phyloP scores from a whole-genome alignment of 2,797 vertebrate genomes.

The Ctenopoma multispine region DNA sequence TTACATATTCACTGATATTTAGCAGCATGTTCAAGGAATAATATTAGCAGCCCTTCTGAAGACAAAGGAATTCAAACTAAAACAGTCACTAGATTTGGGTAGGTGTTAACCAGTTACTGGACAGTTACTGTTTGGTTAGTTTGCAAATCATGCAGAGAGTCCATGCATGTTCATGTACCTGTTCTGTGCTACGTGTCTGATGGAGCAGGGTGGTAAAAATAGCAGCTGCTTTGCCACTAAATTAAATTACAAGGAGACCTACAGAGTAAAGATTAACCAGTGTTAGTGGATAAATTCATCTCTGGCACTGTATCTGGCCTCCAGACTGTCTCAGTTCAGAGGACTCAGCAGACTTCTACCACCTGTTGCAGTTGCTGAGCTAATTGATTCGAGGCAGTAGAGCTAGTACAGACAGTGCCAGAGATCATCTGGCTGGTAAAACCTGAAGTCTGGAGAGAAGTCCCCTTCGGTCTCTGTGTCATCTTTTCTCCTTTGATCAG shows the following conservation, averaged over 20 bases:
- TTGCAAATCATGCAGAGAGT: not conserved
- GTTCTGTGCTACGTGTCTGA: slow-evolving; percentile 21
- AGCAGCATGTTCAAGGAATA: not conserved
- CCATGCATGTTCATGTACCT: not conserved
- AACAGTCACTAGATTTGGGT: no score
- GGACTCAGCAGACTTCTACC: slow-evolving; percentile 34
- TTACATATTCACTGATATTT: not conserved
- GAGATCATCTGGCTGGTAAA: slow-evolving; percentile 28
- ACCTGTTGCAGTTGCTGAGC: slow-evolving; percentile 13
- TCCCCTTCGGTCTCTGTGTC: not conserved
- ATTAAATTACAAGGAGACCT: slow-evolving; percentile 52
- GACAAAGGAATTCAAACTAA: no score
- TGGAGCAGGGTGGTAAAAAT: slow-evolving; percentile 45
- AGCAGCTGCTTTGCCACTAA: slow-evolving; percentile 38
- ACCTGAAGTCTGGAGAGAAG: not conserved
- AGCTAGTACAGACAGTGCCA: slow-evolving; percentile 14
- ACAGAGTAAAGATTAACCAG: slow-evolving; percentile 36
- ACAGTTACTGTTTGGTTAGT: not conserved
- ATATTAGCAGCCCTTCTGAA: not conserved
- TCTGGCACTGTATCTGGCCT: slow-evolving; percentile 34
- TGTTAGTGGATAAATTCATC: slow-evolving; percentile 48
- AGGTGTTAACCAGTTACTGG: not conserved
- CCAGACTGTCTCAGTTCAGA: slow-evolving; percentile 51
- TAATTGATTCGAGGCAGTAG: slow-evolving; percentile 58
- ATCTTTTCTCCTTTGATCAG: not conserved